Conservation (phyloP, 2,797 vertebrate genomes). For the Nyctibius grandis region DNA sequence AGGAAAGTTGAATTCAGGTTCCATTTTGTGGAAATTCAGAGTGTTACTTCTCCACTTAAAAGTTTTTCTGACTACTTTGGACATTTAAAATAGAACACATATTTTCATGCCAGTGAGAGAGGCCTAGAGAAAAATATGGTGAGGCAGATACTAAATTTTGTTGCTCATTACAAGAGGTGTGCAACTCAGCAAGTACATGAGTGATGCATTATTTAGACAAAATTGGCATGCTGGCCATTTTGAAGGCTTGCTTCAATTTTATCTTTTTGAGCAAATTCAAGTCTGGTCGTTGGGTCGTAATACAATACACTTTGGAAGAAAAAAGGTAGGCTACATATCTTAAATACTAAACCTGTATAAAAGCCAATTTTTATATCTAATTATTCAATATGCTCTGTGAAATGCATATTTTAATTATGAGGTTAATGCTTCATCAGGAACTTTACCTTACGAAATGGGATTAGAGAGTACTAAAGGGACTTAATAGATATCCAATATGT, state of each 20-base stretch:
- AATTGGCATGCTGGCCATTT: neutral
- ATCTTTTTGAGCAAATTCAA: neutral
- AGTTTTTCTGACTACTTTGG: neutral
- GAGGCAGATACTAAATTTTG: neutral
- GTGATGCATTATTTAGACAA: neutral
- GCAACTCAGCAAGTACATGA: neutral
- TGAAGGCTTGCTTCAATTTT: neutral
- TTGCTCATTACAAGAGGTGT: neutral
- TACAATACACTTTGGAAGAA: neutral
- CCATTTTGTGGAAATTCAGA: neutral
- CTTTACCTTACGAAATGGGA: neutral
- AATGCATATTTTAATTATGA: neutral
- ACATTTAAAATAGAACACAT: neutral
- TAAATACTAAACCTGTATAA: neutral
- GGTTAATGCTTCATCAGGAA: neutral
- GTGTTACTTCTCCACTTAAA: neutral
- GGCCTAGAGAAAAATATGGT: neutral
- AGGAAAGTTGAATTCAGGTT: neutral
- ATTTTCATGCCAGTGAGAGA: neutral
- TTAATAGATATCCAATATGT: neutral
- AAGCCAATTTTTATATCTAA: neutral
- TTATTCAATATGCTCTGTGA: neutral
- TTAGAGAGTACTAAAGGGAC: neutral
- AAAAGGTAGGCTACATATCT: neutral
- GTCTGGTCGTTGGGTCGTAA: neutral